These are phyloP conservation scores for Glaucidium brasilianum DNA, from an alignment of 2,113 vertebrate genomes.

Conservation along the genomic window DNA sequence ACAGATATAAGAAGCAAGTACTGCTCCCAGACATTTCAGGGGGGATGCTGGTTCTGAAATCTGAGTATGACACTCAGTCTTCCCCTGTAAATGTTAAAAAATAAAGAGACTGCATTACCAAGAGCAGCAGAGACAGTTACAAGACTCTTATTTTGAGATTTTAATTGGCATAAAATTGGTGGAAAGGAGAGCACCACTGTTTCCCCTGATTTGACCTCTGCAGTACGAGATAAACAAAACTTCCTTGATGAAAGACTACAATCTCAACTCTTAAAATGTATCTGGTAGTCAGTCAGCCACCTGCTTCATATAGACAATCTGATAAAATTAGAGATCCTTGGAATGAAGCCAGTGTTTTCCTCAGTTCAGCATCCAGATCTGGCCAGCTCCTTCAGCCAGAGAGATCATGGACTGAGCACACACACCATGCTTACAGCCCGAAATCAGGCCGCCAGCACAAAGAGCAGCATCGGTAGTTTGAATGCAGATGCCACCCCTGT, in stretches of 20 bases:
- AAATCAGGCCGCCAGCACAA: background rate
- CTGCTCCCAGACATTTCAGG: background rate
- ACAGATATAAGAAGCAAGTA: background rate
- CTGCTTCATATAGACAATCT: background rate
- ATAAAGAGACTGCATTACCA: background rate
- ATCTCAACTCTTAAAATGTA: background rate
- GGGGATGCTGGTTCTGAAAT: background rate
- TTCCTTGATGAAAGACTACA: background rate
- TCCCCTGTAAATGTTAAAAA: background rate
- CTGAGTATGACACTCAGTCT: background rate
- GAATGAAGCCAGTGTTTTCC: background rate
- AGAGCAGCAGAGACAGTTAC: background rate
- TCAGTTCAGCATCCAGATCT: background rate
- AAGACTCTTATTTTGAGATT: background rate
- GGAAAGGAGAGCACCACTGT: background rate
- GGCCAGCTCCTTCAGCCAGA: background rate
- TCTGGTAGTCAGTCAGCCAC: background rate
- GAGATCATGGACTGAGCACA: accelerated
- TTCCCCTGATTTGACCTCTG: background rate
- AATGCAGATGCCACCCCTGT: background rate
- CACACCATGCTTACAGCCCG: accelerated
- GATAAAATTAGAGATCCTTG: background rate
- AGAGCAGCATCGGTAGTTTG: accelerated
- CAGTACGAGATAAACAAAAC: background rate
- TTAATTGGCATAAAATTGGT: slow-evolving; percentile 2